These are phyloP conservation scores for Galeruca laticollis DNA, from an alignment of 2,888 invertebrate species.

Conservation along the genomic window DNA sequence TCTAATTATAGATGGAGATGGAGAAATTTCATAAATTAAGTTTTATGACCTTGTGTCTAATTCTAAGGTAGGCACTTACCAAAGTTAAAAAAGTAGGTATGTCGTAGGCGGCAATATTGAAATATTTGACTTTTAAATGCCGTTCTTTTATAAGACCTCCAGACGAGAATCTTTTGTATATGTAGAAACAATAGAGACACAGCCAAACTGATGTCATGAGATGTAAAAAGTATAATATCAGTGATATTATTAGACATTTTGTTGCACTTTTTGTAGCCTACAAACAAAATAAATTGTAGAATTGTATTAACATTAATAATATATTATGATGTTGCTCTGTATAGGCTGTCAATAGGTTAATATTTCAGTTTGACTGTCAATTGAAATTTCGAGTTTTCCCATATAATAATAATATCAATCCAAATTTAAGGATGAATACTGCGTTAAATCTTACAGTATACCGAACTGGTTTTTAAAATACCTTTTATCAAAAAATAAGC, in stretches of 20 bases:
- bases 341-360: too few relatives aligned
- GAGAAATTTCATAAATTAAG: not conserved
- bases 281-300: constrained; percentile 46
- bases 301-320: too few relatives aligned
- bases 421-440: too few relatives aligned
- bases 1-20: too few relatives aligned
- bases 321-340: too few relatives aligned
- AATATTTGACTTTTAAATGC: constrained; percentile 70
- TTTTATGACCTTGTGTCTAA: not conserved
- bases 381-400: not conserved
- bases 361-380: too few relatives aligned
- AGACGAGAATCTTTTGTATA: constrained; percentile 70
- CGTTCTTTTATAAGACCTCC: constrained; percentile 58
- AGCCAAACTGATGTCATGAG: constrained; percentile 79
- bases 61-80: constrained; percentile 73
- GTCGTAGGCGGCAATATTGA: constrained; percentile 74
- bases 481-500: too few relatives aligned
- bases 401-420: too few relatives aligned
- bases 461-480: too few relatives aligned
- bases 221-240: constrained; percentile 78
- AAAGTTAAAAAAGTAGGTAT: constrained; percentile 75
- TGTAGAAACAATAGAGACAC: constrained; percentile 74
- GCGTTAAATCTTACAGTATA: too few relatives aligned
- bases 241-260: constrained; percentile 76
- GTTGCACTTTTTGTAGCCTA: constrained; percentile 75